These are phyloP conservation scores for Oxycera nigricornis DNA, from an alignment of 2,888 invertebrate species.

Conservation along the genomic window DNA sequence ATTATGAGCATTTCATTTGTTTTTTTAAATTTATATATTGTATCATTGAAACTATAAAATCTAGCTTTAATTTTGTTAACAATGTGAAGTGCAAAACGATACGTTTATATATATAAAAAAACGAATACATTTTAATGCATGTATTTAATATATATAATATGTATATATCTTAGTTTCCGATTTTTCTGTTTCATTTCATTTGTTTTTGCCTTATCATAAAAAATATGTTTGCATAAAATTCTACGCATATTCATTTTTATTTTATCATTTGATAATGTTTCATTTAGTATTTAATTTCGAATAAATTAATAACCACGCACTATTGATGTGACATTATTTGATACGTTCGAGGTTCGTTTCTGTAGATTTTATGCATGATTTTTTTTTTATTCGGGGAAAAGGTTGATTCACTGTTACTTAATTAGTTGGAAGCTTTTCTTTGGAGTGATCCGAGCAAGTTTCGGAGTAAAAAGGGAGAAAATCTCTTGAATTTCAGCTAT, in stretches of 20 bases:
- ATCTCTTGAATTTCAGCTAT: background rate
- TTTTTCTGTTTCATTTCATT: background rate
- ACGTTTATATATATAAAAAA: constrained; percentile 30
- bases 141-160: constrained; percentile 19
- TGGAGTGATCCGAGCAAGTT: background rate
- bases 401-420: no score
- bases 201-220: constrained; percentile 38
- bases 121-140: constrained; percentile 34
- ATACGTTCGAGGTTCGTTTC: background rate
- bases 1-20: background rate
- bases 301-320: constrained; percentile 29
- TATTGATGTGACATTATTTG: background rate
- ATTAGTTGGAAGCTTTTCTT: no score
- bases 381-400: no score
- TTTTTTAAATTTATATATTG: constrained; percentile 31
- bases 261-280: constrained; percentile 8
- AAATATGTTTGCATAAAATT: constrained; percentile 43
- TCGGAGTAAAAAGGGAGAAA: background rate
- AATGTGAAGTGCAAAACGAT: constrained; percentile 33
- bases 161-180: background rate
- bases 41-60: constrained; percentile 26
- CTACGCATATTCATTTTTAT: constrained; percentile 33
- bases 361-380: no score
- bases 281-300: background rate
- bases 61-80: constrained; percentile 36